phyloP scores from a whole-genome alignment of 92 coral and sea anemone species.

The Zoanthus gigantus region DNA sequence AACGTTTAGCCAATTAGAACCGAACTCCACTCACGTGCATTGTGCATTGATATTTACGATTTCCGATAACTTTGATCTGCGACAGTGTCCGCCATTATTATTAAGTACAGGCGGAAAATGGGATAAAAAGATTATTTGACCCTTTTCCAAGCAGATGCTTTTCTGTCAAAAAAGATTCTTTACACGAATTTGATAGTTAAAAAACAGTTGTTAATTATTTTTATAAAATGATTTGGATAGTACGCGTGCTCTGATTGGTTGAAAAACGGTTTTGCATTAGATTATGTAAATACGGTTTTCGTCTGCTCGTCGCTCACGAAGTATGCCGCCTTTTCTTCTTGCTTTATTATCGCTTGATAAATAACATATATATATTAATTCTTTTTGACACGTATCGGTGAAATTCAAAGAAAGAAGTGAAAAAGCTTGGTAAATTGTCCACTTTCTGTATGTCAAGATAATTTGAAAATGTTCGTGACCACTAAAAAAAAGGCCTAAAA shows the following conservation, averaged over 20 bases:
- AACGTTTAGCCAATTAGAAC: background rate
- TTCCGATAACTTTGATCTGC: background rate
- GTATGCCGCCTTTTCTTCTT: background rate
- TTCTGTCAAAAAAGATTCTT: background rate
- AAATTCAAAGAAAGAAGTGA: too few relatives aligned
- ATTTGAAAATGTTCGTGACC: background rate
- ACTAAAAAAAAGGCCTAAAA: background rate
- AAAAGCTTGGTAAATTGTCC: background rate
- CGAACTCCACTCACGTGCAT: background rate
- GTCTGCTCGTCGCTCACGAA: too few relatives aligned
- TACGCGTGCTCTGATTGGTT: too few relatives aligned
- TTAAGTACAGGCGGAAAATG: background rate
- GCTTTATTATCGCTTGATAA: background rate
- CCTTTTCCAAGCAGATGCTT: background rate
- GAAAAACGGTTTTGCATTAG: background rate
- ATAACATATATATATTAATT: too few relatives aligned
- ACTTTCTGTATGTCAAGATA: background rate
- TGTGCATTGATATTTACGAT: background rate
- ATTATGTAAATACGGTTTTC: background rate
- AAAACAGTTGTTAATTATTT: background rate
- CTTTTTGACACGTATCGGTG: too few relatives aligned
- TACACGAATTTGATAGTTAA: background rate
- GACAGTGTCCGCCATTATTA: background rate
- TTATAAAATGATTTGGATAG: too few relatives aligned
- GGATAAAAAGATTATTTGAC: background rate